Conservation (phyloP, 2,113 vertebrate genomes). For the Cygnus buccinator region DNA sequence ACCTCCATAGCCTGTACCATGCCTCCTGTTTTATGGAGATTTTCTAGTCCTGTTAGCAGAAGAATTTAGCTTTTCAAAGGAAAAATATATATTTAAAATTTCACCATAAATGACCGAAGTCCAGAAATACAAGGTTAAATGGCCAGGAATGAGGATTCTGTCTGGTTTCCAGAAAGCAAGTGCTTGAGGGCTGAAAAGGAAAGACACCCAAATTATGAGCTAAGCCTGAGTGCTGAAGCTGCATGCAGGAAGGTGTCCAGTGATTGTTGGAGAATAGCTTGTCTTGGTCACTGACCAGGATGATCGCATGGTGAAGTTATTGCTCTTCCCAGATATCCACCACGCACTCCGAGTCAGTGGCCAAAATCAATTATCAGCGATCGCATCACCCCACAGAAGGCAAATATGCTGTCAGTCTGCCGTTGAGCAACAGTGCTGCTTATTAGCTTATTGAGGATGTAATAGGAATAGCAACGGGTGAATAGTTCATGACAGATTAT, state of each 20-base stretch:
- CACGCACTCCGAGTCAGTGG: not conserved
- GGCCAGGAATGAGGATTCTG: not conserved
- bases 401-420: not conserved
- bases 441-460: constrained; percentile 7
- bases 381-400: not conserved
- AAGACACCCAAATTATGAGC: not conserved
- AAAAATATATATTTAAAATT: not conserved
- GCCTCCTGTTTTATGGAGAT: not conserved
- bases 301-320: constrained; percentile 70
- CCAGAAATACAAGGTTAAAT: not conserved
- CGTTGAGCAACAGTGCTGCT: not conserved
- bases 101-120: not conserved
- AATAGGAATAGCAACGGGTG: not conserved
- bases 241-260: constrained; percentile 25
- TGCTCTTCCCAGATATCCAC: constrained; percentile 53
- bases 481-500: constrained; percentile 29
- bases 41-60: not conserved
- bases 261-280: constrained; percentile 38
- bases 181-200: not conserved
- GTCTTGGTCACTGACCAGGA: constrained; percentile 62
- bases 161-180: not conserved
- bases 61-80: not conserved
- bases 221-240: not conserved
- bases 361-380: constrained; percentile 47
- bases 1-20: not conserved